Evolutionary conservation across 1,140 invertebrate species (phyloP), one percentile per base, ranked within the genome.

Genomic region (Popillia japonica): DNA sequence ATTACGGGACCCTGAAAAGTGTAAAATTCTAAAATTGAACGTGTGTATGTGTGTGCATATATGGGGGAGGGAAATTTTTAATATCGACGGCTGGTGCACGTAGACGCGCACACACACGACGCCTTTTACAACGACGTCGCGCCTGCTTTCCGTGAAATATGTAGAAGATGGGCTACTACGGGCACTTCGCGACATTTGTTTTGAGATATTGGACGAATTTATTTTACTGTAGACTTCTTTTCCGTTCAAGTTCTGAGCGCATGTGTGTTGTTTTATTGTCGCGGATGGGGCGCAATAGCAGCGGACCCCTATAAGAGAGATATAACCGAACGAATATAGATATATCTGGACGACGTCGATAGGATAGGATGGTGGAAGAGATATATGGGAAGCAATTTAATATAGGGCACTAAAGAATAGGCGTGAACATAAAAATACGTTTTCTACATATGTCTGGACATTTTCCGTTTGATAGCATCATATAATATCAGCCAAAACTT

Each of bases 11-110:
- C 72, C 72, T 77, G 61, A 73, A 77, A 76, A 77, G 77, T 83
- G 80, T 82, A 81, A 82, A 82, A 82, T 83, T 83, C 72, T 80
- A 83, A 82, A 83, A 82, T 82, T 78, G 80, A 80, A 78, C 78
- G 77, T 68, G 17, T 68, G 22, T 68, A 23, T 68, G 11, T 68
- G 22, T 22, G 6, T 8, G 20, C 11, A 27, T n/a, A 27, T 68
- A 17, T 22, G n/a, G 44, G 10, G 61, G 73, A 77, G 79, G 81
- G 81, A 79, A 75, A 80, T 82, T 83, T 83, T 83, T 83, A 83
- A 83, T 83, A 83, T 83, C 80, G 79, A 68, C 61, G 61, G 61
- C 22, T 34, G 27, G 27, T 34, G 27, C 27, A 34, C 27, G 27
- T 34, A 34, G 2, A 34, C 27, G 4, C 4, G 4, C 27, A 34